These are phyloP conservation scores for Pungitius pungitius DNA, from an alignment of 2,113 vertebrate genomes.

Conservation along the genomic window DNA sequence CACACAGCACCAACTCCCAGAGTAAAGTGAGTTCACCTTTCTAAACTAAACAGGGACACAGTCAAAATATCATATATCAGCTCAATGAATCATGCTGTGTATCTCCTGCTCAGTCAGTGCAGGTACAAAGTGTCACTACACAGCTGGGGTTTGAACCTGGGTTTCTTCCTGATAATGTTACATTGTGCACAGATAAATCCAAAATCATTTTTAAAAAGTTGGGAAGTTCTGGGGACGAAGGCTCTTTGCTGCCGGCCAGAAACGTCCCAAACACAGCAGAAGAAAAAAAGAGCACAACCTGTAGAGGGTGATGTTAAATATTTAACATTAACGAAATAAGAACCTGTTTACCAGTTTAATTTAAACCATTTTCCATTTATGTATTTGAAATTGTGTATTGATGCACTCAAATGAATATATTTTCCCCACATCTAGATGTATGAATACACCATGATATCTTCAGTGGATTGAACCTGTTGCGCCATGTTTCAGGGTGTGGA, in stretches of 20 bases:
- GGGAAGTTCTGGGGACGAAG: no score
- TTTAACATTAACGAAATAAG: background rate
- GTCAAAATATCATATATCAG: background rate
- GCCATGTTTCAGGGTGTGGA: conserved; percentile 66
- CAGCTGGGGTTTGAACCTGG: no score
- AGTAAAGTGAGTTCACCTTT: conserved; percentile 65
- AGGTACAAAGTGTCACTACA: background rate
- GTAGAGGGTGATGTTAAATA: background rate
- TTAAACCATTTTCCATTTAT: background rate
- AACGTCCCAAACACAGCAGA: no score
- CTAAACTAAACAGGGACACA: background rate
- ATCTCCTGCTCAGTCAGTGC: no score
- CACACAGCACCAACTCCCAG: conserved; percentile 72
- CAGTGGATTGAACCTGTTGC: no score
- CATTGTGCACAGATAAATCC: no score
- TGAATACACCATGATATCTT: background rate
- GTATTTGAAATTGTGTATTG: background rate
- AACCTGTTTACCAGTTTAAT: background rate
- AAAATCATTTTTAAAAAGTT: no score
- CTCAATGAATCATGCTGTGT: no score
- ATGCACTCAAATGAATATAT: background rate
- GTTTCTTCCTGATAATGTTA: no score
- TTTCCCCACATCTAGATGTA: background rate
- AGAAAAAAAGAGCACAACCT: no score
- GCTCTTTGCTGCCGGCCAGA: no score